These are phyloP conservation scores for Tylochromis polylepis DNA, from an alignment of 2,113 vertebrate genomes.

Conservation along the genomic window DNA sequence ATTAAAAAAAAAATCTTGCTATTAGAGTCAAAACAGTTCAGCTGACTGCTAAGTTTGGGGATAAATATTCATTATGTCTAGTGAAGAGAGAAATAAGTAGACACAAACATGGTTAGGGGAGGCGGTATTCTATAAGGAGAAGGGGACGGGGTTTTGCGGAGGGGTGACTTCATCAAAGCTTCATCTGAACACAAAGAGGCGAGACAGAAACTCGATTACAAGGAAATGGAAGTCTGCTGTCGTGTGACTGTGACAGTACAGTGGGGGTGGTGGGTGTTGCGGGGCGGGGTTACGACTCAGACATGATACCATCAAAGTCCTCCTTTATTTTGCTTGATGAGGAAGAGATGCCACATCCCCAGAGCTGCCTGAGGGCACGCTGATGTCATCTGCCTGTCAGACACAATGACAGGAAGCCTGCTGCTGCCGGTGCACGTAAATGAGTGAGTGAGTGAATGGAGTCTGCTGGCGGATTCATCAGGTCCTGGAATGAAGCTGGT, in stretches of 20 bases:
- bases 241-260: slow-evolving; percentile 53
- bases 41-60: background rate
- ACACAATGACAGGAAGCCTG: slow-evolving; percentile 49
- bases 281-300: slow-evolving; percentile 19
- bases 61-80: slow-evolving; percentile 46
- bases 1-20: background rate
- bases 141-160: background rate
- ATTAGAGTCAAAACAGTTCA: background rate
- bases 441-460: slow-evolving; percentile 23
- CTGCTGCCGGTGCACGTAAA: slow-evolving; percentile 3
- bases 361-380: slow-evolving; percentile 36
- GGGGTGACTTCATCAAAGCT: slow-evolving; percentile 48
- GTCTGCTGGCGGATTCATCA: slow-evolving; percentile 44
- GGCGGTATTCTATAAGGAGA: background rate
- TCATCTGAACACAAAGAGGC: slow-evolving; percentile 59
- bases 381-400: slow-evolving; percentile 71
- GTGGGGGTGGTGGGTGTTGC: background rate
- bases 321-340: slow-evolving; percentile 72
- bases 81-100: slow-evolving; percentile 32
- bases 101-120: background rate
- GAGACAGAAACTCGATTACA: slow-evolving; percentile 70
- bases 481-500: slow-evolving; percentile 34
- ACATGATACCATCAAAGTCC: slow-evolving; percentile 71
- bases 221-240: slow-evolving; percentile 62
- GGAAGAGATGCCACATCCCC: slow-evolving; percentile 54